Conservation (phyloP, 2,888 invertebrate species). For the Hypsopygia costalis region DNA sequence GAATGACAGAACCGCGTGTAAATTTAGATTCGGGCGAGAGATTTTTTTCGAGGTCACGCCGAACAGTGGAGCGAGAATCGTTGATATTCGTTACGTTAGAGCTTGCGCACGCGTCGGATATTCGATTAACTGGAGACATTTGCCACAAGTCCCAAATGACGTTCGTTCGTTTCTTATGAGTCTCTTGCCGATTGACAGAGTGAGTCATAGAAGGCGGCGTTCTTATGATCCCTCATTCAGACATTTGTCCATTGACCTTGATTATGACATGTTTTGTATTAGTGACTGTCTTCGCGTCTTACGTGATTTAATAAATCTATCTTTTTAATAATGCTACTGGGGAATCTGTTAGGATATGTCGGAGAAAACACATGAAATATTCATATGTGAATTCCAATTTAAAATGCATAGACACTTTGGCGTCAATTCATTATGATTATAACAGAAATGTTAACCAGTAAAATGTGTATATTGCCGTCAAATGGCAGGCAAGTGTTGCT, state of each 20-base stretch:
- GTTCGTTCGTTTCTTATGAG: background rate
- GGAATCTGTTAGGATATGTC: background rate
- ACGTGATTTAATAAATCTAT: background rate
- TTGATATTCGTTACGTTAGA: conserved; percentile 49
- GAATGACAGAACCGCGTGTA: conserved; percentile 54
- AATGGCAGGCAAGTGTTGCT: no score
- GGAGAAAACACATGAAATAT: no score
- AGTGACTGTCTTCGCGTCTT: background rate
- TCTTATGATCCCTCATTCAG: background rate
- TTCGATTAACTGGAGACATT: conserved; percentile 24
- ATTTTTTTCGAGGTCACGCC: conserved; percentile 58
- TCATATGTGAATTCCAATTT: background rate
- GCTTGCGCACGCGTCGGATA: conserved; percentile 32
- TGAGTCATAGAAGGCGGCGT: background rate
- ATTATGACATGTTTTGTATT: background rate
- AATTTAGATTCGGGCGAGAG: conserved; percentile 58
- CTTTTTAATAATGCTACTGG: background rate
- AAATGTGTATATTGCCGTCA: no score
- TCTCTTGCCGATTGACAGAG: background rate
- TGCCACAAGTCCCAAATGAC: no score
- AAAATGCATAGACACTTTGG: background rate
- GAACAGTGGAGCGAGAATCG: conserved; percentile 31
- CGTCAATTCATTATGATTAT: background rate
- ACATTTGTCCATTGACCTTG: background rate
- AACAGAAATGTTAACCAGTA: background rate